Percentiles rank a stretch among this genome's conserved stretches.
Evolutionary conservation across 1,140 invertebrate species (phyloP).

Genomic region (Zaprionus davidi): DNA sequence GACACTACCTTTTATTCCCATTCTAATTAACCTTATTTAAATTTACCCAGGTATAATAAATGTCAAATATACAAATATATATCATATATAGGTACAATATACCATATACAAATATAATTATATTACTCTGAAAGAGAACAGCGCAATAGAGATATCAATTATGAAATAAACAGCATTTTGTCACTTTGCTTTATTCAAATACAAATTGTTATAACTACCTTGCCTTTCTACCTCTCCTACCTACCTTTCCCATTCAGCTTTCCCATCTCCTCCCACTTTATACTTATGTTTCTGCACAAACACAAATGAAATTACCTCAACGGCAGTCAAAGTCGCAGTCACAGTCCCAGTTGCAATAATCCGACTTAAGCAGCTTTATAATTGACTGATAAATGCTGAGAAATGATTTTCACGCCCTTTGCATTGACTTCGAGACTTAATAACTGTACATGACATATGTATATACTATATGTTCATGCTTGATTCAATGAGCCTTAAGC

Average conservation of each 20-base stretch:
- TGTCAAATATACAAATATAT: no score
- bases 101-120: no score
- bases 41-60: no score
- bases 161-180: no score
- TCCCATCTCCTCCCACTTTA: neutral
- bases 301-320: neutral
- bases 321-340: neutral
- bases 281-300: neutral
- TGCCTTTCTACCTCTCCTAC: neutral
- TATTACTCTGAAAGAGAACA: no score
- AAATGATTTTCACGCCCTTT: constrained; percentile 5
- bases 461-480: neutral
- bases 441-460: neutral
- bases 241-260: no score
- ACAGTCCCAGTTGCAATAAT: neutral
- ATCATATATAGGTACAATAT: no score
- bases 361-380: neutral
- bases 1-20: no score
- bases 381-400: neutral
- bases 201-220: neutral
- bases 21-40: no score
- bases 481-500: constrained; percentile 2
- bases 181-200: no score
- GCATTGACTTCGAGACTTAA: neutral
- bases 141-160: no score